Conservation (phyloP, 1,140 invertebrate genomes). For the Oscheius sp. region DNA sequence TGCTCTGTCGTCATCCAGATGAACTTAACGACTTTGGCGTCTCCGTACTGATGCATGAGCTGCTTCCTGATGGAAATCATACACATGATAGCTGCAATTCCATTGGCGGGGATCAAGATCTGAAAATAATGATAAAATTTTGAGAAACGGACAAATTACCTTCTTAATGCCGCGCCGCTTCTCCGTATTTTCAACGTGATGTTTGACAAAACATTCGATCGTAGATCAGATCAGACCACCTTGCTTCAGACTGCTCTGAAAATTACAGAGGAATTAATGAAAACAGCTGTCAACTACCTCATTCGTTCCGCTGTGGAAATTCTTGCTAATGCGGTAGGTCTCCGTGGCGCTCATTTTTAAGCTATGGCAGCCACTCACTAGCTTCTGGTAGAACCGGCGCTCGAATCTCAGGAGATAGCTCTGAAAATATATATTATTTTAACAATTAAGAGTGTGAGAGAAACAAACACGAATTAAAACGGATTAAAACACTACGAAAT, state of each 20-base stretch:
- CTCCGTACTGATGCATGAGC: constrained; percentile 93
- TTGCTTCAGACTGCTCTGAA: constrained; percentile 3
- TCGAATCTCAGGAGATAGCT: no score
- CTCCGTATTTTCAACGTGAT: constrained; percentile 19
- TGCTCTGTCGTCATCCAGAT: constrained; percentile 98
- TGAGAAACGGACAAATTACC: constrained; percentile 9
- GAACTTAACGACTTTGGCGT: constrained; percentile 86
- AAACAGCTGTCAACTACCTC: not conserved
- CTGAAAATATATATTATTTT: no score
- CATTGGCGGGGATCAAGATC: constrained; percentile 98
- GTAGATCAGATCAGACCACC: not conserved
- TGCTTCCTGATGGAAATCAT: constrained; percentile 94
- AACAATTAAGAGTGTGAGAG: no score
- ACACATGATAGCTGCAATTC: constrained; percentile 98
- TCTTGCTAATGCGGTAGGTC: not conserved
- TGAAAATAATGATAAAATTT: constrained; percentile 62
- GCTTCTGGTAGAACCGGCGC: not conserved
- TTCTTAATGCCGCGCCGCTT: constrained; percentile 31
- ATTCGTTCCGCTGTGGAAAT: not conserved
- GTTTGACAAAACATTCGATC: constrained; percentile 35
- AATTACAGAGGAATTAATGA: not conserved
- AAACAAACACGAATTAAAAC: no score
- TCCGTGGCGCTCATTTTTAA: not conserved
- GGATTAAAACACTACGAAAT: no score
- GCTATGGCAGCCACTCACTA: not conserved